A percentile compares a stretch with the other conserved stretches of the same genome.
Conservation (phyloP, 1,140 invertebrate genomes). For the Nasonia giraulti region DNA sequence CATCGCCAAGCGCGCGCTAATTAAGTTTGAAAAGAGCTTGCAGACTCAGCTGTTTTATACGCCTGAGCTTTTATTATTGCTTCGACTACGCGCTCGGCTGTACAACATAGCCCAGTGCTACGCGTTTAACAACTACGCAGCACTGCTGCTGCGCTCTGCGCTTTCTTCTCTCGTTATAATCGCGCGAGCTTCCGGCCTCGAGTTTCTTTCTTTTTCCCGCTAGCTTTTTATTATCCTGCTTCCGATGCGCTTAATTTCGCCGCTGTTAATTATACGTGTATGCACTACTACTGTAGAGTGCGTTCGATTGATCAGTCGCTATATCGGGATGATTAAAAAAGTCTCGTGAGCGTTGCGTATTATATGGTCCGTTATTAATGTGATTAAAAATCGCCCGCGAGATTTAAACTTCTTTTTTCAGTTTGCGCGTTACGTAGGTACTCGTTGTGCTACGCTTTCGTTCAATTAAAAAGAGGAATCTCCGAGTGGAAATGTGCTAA, state of each 20-base stretch:
- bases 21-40: slow-evolving; percentile 19
- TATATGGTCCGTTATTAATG: too few relatives aligned
- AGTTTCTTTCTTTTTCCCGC: not conserved
- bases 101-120: not conserved
- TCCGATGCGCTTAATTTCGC: not conserved
- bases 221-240: not conserved
- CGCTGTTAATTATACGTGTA: not conserved
- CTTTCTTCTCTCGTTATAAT: not conserved
- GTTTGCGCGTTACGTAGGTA: too few relatives aligned
- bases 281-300: not conserved
- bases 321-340: too few relatives aligned
- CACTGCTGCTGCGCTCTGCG: too few relatives aligned
- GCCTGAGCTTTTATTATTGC: not conserved
- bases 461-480: too few relatives aligned
- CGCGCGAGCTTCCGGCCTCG: not conserved
- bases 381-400: too few relatives aligned
- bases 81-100: not conserved
- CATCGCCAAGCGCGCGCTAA: not conserved
- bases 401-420: too few relatives aligned
- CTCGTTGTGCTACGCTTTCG: too few relatives aligned
- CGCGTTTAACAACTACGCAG: too few relatives aligned
- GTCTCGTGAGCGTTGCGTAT: too few relatives aligned
- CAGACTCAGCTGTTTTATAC: too few relatives aligned
- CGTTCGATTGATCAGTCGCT: not conserved
- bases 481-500: too few relatives aligned